Base-by-base conservation (phyloP, 2,888 invertebrate species). In the Plutella xylostella region DNA sequence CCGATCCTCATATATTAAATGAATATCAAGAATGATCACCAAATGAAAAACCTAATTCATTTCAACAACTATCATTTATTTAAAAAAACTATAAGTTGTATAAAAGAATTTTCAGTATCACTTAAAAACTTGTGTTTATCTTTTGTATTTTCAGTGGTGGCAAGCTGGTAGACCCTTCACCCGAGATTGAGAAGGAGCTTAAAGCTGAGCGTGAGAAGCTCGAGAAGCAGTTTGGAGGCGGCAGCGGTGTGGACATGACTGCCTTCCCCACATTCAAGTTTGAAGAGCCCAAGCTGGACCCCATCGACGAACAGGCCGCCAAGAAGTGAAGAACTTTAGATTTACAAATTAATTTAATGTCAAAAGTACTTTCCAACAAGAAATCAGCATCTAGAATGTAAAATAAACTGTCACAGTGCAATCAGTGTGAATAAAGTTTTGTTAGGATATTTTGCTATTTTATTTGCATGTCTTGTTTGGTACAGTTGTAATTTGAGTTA, bases 221-320 rank as follows among this genome's bases (percentile, higher is more conserved):
- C 28, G 88, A 92, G 43, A 90, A 88, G 60, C 90, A 90, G 55
- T 96, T 80, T 62, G 93, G 92, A 51, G 93, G 92, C 55, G 91
- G 88, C 43, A 65, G 86, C 11, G 93, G 92, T 35, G 87, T 87
- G 4, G 94, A 97, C 65, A 93, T 97, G 92, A 91, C 92, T 15
- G 86, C 94, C 71, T 97, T 98, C 74, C 97, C 97, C 11, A 68
- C 88, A 12, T 92, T 97, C 68, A 91, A 90, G 63, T 97, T 96
- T 60, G 83, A 86, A 19, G 93, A 91, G 50, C 90, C 90, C 41
- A 86, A 86, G 56, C 69, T 91, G 52, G 91, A 91, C 70, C 87
- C 90, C 54, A 89, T 91, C 54, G 83, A 87, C 56, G 77, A 82
- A 47, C 72, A 67, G 48, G 63, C 65, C 1, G 55, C 63, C 31